These are phyloP conservation scores for Mastomys coucha DNA, from an alignment of 2,113 vertebrate species.

Conservation along the genomic window DNA sequence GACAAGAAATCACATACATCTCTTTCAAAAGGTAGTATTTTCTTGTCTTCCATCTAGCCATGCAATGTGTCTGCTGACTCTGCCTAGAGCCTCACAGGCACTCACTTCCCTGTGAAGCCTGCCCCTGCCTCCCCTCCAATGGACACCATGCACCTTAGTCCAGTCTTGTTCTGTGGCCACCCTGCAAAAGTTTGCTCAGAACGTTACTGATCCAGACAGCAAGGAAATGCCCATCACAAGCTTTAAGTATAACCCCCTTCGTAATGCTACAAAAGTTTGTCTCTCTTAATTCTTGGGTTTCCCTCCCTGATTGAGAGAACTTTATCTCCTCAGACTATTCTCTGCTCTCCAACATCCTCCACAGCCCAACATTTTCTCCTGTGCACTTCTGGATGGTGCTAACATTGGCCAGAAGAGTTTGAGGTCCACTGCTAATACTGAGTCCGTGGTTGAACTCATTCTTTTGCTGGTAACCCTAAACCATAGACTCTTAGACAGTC, in stretches of 20 bases:
- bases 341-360: background rate
- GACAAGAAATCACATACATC: slow-evolving; percentile 34
- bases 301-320: slow-evolving; percentile 33
- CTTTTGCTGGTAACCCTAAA: background rate
- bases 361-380: slow-evolving; percentile 3
- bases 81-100: background rate
- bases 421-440: slow-evolving; percentile 8
- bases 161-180: background rate
- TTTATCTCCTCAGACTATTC: slow-evolving; percentile 21
- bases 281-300: slow-evolving; percentile 62
- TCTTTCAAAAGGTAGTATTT: slow-evolving; percentile 40
- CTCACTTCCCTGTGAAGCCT: background rate
- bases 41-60: background rate
- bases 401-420: background rate
- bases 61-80: background rate
- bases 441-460: background rate
- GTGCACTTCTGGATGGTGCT: background rate
- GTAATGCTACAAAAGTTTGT: background rate
- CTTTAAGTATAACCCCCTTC: slow-evolving; percentile 39
- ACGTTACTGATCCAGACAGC: background rate
- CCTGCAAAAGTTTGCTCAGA: slow-evolving; percentile 24
- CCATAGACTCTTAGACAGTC: background rate
- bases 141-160: too few species aligned
- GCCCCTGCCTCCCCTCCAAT: background rate
- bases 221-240: slow-evolving; percentile 46